Evolutionary conservation across 2,113 vertebrate genomes (phyloP).

Genomic region (Pavo muticus): DNA sequence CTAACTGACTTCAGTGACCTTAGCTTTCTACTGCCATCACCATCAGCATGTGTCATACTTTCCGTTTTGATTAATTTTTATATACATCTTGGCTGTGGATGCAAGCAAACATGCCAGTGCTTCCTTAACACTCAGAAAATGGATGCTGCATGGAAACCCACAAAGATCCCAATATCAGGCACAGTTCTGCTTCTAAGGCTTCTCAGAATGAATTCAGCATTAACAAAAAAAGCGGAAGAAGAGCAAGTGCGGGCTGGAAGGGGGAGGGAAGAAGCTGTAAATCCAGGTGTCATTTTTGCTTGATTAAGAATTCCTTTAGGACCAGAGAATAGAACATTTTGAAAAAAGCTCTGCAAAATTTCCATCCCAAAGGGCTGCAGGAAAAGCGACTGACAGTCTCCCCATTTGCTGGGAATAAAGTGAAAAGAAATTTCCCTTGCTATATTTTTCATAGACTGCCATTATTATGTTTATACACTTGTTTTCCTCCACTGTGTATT

Average conservation of each 20-base stretch:
- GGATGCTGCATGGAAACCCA: background rate
- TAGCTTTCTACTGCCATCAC: slow-evolving; percentile 17
- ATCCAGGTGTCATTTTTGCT: slow-evolving; percentile 36
- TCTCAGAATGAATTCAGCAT: slow-evolving; percentile 20
- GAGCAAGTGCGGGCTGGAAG: background rate
- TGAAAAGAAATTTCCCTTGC: slow-evolving; percentile 41
- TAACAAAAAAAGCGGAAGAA: background rate
- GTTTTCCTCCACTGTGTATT: slow-evolving; percentile 56
- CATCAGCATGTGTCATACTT: background rate
- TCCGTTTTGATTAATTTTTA: slow-evolving; percentile 1
- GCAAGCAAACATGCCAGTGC: background rate
- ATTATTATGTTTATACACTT: slow-evolving; percentile 67
- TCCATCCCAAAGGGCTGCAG: background rate
- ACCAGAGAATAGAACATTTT: slow-evolving; percentile 17
- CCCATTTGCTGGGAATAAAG: slow-evolving; percentile 34
- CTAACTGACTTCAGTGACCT: slow-evolving; percentile 28
- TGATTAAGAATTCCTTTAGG: slow-evolving; percentile 57
- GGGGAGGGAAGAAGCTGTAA: background rate
- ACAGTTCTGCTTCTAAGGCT: background rate
- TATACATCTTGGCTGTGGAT: background rate
- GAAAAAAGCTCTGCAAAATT: slow-evolving; percentile 29
- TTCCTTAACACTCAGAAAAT: background rate
- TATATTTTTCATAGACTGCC: slow-evolving; percentile 50
- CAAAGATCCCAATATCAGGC: background rate
- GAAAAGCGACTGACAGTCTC: slow-evolving; percentile 17